Conservation (phyloP, 2,113 vertebrate species). For the Macrotis lagotis region DNA sequence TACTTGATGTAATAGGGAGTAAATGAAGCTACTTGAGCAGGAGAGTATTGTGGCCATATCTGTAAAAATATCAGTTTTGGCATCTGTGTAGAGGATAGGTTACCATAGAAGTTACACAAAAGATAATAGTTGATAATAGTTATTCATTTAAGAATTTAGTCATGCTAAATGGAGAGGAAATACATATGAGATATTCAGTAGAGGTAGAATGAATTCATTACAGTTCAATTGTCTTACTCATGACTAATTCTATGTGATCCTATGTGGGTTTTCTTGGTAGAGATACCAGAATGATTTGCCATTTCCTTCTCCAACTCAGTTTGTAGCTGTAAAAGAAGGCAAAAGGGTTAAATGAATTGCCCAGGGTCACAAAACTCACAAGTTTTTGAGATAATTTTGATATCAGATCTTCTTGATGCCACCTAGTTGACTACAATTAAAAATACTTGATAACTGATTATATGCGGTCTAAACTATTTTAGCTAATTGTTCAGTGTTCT, state of each 20-base stretch:
- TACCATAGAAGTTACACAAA: background rate
- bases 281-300: background rate
- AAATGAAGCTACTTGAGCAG: background rate
- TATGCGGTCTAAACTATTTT: background rate
- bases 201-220: background rate
- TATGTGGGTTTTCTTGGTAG: background rate
- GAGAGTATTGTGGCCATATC: background rate
- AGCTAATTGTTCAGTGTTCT: background rate
- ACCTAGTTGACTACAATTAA: background rate
- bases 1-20: background rate
- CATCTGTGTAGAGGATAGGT: background rate
- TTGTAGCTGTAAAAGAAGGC: background rate
- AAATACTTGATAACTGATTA: background rate
- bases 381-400: background rate
- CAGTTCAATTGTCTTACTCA: background rate
- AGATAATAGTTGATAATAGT: background rate
- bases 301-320: background rate
- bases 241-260: background rate
- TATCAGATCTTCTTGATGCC: background rate
- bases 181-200: background rate
- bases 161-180: background rate
- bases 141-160: background rate
- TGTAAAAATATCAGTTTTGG: background rate
- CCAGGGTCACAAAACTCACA: background rate
- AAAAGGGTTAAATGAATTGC: background rate